A percentile compares a stretch with the other conserved stretches of the same genome.
Evolutionary conservation across 2,113 vertebrate species (phyloP).

Genomic region (Paralichthys olivaceus): DNA sequence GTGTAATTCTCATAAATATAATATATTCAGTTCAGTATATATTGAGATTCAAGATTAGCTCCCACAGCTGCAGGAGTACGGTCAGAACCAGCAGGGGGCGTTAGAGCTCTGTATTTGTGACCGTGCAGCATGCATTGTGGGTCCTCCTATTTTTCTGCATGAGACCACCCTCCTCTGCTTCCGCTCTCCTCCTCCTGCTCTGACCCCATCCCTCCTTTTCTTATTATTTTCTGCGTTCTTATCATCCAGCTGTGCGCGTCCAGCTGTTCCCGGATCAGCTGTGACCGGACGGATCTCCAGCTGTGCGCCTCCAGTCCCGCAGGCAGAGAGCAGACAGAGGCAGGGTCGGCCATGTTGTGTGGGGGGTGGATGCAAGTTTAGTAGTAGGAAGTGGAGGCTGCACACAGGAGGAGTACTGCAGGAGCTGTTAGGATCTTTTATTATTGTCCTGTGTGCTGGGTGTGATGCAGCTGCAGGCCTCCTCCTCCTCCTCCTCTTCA

Average conservation of each 20-base stretch:
- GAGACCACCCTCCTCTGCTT: background rate
- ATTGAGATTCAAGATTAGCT: too few relatives aligned
- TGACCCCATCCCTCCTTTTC: background rate
- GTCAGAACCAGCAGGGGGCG: constrained; percentile 41
- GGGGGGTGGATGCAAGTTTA: background rate
- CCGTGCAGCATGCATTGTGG: background rate
- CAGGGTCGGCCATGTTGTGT: background rate
- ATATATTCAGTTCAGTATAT: too few relatives aligned
- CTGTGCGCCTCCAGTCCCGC: background rate
- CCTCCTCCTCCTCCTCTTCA: background rate
- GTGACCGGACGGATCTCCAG: background rate
- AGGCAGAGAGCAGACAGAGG: too few relatives aligned
- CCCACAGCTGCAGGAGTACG: too few relatives aligned
- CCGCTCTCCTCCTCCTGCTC: background rate
- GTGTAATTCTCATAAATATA: too few relatives aligned
- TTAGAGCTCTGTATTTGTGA: background rate
- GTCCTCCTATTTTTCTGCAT: constrained; percentile 12
- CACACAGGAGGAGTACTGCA: background rate
- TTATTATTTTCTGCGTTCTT: background rate
- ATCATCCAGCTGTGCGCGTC: background rate
- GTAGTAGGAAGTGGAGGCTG: background rate
- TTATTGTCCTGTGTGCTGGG: background rate
- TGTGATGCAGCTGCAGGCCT: background rate
- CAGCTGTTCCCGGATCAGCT: background rate
- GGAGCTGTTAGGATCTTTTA: background rate